Base-by-base conservation (phyloP, 2,797 vertebrate species). In the Phoeniculus purpureus region DNA sequence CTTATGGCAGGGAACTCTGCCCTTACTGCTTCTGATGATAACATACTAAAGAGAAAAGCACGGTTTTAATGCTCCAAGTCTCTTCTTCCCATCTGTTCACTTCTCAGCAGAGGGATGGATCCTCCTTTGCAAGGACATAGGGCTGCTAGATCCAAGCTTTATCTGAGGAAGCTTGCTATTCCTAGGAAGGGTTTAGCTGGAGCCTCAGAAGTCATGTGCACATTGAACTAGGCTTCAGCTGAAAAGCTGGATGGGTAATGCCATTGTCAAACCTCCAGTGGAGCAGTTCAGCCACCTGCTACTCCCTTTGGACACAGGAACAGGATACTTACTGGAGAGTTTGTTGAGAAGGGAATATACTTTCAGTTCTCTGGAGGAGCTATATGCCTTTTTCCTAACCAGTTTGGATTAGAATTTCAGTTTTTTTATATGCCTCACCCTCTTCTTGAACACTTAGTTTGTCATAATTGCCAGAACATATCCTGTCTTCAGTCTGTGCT, bases 241-340 rank as follows among this genome's bases (percentile, higher is more conserved):
- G 89, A 91, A 82, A 94, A 87, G 77, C 66, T 86, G 64, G 67
- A 50, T 60, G 74, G 89, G 68, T 91, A 85, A 92, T 88, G 73
- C 81, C 32, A 66, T 77, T 90, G 89, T 88, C 89, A 91, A 81
- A 48, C 40, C 40, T 92, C 72, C 45, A 75, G 66, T 54, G 81
- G 79, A 76, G 73, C 78, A 83, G 83, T 87, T 70, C 91, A 66
- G 67, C 92, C 94, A 94, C 87, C 85, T 94, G 89, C 85, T 94
- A 83, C 89, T 73, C 56, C 31, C 22, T 81, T 79, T 77, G 78
- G 74, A 75, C 66, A 72, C 66, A 34, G 83, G 65, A 94, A 51
- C 15, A 67, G 29, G 78, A 79, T 74, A 43, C 67, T 81, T 81
- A 64, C 16, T 59, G 51, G 64, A 84, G 40, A 27, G 34, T 23